Conservation (phyloP, 2,113 vertebrate species). For the Dromas ardeola region DNA sequence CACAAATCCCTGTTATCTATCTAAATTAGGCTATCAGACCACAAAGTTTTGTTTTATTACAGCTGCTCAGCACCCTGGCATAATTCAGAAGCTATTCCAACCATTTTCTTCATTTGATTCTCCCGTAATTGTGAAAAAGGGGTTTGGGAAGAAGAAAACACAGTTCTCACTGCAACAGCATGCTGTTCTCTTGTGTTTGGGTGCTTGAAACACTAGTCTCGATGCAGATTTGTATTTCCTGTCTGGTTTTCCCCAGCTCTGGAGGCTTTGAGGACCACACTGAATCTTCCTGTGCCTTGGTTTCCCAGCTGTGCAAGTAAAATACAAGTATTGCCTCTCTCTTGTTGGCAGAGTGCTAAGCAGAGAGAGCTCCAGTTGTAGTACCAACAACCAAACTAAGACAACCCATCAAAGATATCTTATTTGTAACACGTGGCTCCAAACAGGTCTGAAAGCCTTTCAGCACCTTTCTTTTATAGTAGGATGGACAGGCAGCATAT, state of each 20-base stretch:
- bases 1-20: conserved; percentile 46
- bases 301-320: not conserved
- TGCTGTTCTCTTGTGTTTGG: not conserved
- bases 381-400: not conserved
- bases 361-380: not conserved
- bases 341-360: not conserved
- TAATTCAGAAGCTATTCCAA: not conserved
- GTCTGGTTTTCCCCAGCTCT: not conserved
- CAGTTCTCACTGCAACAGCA: not conserved
- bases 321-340: not conserved
- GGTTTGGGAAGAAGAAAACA: not conserved
- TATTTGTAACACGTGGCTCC: not conserved
- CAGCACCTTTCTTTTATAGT: not conserved
- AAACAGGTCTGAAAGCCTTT: not conserved
- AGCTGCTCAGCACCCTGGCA: not conserved
- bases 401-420: not conserved
- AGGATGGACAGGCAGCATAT: not conserved
- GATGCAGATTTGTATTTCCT: not conserved
- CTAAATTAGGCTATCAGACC: conserved; percentile 48
- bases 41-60: conserved; percentile 1
- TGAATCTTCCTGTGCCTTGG: not conserved
- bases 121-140: not conserved
- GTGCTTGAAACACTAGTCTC: not conserved
- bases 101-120: not conserved
- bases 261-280: not conserved